Conservation (phyloP, 2,113 vertebrate genomes). For the Synchiropus splendidus region DNA sequence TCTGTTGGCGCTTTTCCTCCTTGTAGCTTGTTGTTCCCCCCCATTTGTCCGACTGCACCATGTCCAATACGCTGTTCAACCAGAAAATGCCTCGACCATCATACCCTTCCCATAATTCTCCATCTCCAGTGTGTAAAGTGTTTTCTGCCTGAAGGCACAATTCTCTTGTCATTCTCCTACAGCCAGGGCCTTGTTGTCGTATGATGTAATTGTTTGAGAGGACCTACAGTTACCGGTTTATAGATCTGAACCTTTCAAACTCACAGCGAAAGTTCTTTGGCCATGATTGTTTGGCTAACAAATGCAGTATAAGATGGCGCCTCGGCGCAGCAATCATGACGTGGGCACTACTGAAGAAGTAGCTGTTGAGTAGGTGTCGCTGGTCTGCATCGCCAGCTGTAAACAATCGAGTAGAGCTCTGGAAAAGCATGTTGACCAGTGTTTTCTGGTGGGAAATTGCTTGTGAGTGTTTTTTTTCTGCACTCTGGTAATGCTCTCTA, state of each 20-base stretch:
- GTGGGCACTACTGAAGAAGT: slow-evolving; percentile 18
- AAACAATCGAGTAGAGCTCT: slow-evolving; percentile 43
- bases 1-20: slow-evolving; percentile 21
- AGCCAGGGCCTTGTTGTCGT: slow-evolving; percentile 46
- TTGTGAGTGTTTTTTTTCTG: slow-evolving; percentile 45
- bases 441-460: slow-evolving; percentile 51
- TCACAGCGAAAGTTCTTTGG: slow-evolving; percentile 27
- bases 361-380: slow-evolving; percentile 31
- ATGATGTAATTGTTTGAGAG: slow-evolving; percentile 61
- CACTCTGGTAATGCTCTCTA: slow-evolving; percentile 58
- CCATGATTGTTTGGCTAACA: slow-evolving; percentile 41
- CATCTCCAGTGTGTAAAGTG: slow-evolving; percentile 52
- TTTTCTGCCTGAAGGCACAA: slow-evolving; percentile 62
- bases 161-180: slow-evolving; percentile 59
- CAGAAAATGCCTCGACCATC: slow-evolving; percentile 39
- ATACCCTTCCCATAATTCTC: slow-evolving; percentile 17
- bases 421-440: slow-evolving; percentile 30
- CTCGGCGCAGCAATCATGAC: slow-evolving; percentile 45
- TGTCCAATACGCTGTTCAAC: slow-evolving; percentile 61
- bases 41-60: slow-evolving; percentile 61
- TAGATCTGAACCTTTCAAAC: slow-evolving; percentile 23
- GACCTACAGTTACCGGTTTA: slow-evolving; percentile 15
- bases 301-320: slow-evolving; percentile 35
- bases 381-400: slow-evolving; percentile 25
- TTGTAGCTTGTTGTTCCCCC: slow-evolving; percentile 39